Base-by-base conservation (phyloP, 1,140 invertebrate genomes). In the Macrotrachela quadricornifera region DNA sequence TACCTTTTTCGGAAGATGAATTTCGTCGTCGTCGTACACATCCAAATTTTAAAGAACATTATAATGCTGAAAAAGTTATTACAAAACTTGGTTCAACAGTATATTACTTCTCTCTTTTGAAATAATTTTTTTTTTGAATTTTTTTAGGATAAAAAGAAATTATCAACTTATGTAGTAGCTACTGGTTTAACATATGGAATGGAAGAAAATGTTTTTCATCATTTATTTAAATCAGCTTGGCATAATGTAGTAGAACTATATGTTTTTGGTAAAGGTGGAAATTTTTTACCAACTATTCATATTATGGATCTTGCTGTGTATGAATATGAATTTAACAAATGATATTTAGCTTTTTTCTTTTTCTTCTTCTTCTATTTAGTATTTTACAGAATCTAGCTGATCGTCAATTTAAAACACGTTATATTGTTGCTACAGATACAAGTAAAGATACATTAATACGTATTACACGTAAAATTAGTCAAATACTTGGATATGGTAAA, bases 1-100 rank as follows among this genome's bases (percentile, higher is more conserved):
- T 70, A 43, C 66, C 68, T 56, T 78, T 81, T 57, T 76, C 76
- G 16, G 79, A 81, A 64, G 72, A 74, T 16, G 77, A 80, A 65
- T 80, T 78, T 62, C 69, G 76, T 16, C 75, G 78, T 59, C 71
- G 79, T 56, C 77, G 74, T 57, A 71, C 78, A 12, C 78, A 79
- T 65, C 74, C 76, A 2, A 78, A 78, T 59, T 80, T 76, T 61
- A 76, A 77, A 62, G 69, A 75, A 55, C 75, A 80, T 60, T 73
- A 77, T 45, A 73, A 74, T 54, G 71, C 75, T 56, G 79, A 81
- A 64, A 78, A 77, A 59, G 75, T 76, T 57, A 73, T 80, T 2
- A 73, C 78, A 49, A 71, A 69, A 50, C 64, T 74, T 36, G 75
- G 75, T 10, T 76, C 74, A 64, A 78, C 75, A 59, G 72, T 64